Conservation (phyloP, 2,113 vertebrate species). For the Ammodytes marinus region DNA sequence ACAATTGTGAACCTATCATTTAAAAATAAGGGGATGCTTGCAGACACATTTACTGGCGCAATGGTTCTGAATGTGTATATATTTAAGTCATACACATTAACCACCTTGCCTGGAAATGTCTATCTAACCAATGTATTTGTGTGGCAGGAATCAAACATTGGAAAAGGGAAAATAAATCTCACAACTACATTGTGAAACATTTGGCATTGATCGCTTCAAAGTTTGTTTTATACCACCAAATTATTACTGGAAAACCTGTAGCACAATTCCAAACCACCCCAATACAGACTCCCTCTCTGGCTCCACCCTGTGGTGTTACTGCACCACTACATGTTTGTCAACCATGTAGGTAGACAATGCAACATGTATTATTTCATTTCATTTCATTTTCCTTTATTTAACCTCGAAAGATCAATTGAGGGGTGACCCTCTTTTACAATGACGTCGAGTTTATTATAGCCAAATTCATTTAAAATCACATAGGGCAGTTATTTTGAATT, state of each 20-base stretch:
- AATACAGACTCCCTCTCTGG: constrained; percentile 24
- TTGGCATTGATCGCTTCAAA: background rate
- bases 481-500: background rate
- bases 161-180: background rate
- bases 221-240: background rate
- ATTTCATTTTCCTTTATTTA: too few species aligned
- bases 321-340: background rate
- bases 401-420: too few species aligned
- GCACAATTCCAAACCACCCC: constrained; percentile 1
- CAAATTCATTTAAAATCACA: constrained; percentile 4
- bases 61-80: background rate
- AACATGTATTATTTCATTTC: background rate
- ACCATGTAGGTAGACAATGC: background rate
- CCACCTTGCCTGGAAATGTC: background rate
- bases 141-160: background rate
- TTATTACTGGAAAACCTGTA: constrained; percentile 38
- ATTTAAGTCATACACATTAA: background rate
- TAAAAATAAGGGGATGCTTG: background rate
- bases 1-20: background rate
- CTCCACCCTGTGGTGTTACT: constrained; percentile 47
- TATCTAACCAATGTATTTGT: constrained; percentile 1
- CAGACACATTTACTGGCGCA: background rate
- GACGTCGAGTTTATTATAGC: background rate
- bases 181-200: constrained; percentile 6
- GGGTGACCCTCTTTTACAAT: too few species aligned